Evolutionary conservation across 1,140 invertebrate genomes (phyloP), one percentile per base, ranked within the genome.

Genomic region (Calephelis virginiensis): DNA sequence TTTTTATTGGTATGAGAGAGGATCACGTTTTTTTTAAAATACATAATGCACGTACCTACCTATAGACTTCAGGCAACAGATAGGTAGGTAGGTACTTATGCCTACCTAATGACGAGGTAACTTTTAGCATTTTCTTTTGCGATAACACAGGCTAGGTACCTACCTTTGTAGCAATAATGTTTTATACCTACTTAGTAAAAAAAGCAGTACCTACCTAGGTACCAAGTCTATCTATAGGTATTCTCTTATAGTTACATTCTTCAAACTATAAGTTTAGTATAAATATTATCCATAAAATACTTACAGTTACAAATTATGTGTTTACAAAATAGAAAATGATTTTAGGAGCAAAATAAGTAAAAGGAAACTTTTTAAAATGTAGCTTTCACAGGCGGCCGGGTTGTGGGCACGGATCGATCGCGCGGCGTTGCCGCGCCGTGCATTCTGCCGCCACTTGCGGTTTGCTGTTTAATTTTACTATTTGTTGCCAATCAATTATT

Each of bases 401-500:
- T 43, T 43, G 40, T 1, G 40, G 67, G 69, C 62, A 48, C 61
- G 49, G 77, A 75, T 80, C 75, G 77, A 78, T 79, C 63, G 47
- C 37, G 79, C 75, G 77, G 69, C 72, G 76, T 78, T 77, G 76
- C 76, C 75, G 71, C 71, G 71, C 67, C 67, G 71, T 67, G 63
- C 68, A 28, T 40, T 46, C 45, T 63, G 53, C 61, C 66, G 56
- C 62, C 45, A 49, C 67, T 72, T 75, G 66, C 71, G 63, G 66
- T 67, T 66, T 56, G 53, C 63, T 83, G 80, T 84, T 85, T 87
- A 85, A 83, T 85, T 85, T 87, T 85, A 84, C 76, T 78, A 70
- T 76, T 86, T 87, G 80, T 83, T 83, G 78, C 79, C 83, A 83
- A 87, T 85, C 81, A 85, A 85, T 85, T 85, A 81, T 64, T 73